Evolutionary conservation across 2,113 vertebrate genomes (phyloP).

Genomic region (Plectropomus leopardus): DNA sequence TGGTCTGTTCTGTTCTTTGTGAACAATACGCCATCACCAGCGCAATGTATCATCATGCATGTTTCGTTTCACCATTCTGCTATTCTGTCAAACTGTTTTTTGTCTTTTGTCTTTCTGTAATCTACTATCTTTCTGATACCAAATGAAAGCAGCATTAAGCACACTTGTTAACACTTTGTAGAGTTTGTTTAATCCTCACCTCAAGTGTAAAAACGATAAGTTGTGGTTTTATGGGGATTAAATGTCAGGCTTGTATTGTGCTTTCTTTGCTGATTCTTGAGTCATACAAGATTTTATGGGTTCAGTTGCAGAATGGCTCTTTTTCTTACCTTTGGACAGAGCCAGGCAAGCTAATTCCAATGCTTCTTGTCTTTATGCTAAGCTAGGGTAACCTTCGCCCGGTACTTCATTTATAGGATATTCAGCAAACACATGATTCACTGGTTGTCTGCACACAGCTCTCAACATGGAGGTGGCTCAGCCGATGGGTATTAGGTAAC

Average conservation of each 20-base stretch:
- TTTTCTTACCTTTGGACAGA: background rate
- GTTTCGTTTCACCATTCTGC: no score
- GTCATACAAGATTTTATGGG: background rate
- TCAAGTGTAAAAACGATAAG: background rate
- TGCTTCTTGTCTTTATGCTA: background rate
- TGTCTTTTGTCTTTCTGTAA: no score
- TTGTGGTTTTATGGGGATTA: background rate
- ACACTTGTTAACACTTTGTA: background rate
- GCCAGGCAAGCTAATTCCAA: background rate
- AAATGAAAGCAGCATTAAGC: no score
- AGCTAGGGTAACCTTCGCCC: background rate
- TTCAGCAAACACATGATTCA: no score
- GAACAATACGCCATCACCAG: no score
- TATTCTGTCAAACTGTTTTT: no score
- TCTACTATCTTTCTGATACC: no score
- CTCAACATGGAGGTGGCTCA: no score
- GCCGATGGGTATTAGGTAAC: no score
- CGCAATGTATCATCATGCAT: no score
- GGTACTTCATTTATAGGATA: background rate
- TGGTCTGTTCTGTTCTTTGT: no score
- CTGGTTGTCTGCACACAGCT: no score
- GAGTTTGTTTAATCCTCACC: background rate
- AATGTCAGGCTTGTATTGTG: background rate
- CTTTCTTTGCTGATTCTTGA: background rate
- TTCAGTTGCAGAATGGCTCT: background rate